Conservation (phyloP, 2,888 invertebrate genomes). For the Zygogramma bicolorata region DNA sequence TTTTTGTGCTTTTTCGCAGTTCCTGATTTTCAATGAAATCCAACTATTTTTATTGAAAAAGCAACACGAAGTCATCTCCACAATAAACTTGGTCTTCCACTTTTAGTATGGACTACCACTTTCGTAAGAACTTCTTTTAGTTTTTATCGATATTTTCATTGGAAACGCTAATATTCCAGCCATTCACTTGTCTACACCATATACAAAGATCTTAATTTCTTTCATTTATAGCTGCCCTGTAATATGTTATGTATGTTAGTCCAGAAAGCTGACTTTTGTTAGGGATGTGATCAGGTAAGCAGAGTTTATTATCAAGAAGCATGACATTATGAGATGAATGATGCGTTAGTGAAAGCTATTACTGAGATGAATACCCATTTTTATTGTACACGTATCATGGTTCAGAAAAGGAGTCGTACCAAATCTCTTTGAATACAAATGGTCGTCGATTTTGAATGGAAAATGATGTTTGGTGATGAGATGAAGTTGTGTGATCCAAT, state of each 20-base stretch:
- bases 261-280: neutral
- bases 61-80: too few relatives aligned
- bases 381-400: neutral
- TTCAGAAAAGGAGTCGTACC: slow-evolving; percentile 1
- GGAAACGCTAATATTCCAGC: too few relatives aligned
- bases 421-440: neutral
- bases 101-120: too few relatives aligned
- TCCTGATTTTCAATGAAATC: too few relatives aligned
- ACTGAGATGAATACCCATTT: neutral
- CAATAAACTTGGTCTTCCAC: too few relatives aligned
- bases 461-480: neutral
- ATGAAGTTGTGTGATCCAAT: neutral
- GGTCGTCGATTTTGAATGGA: neutral
- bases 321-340: neutral
- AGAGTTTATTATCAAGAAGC: slow-evolving; percentile 62
- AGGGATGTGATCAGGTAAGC: slow-evolving; percentile 39
- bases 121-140: too few relatives aligned
- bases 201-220: too few relatives aligned
- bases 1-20: too few relatives aligned
- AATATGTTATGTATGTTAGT: neutral
- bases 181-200: too few relatives aligned
- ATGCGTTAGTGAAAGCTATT: too few relatives aligned
- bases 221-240: neutral
- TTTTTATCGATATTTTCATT: too few relatives aligned
- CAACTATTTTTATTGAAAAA: too few relatives aligned